Percentiles rank a stretch among this genome's conserved stretches.
Conservation (phyloP, 2,888 invertebrate species). For the Neocrepidodera transversa region DNA sequence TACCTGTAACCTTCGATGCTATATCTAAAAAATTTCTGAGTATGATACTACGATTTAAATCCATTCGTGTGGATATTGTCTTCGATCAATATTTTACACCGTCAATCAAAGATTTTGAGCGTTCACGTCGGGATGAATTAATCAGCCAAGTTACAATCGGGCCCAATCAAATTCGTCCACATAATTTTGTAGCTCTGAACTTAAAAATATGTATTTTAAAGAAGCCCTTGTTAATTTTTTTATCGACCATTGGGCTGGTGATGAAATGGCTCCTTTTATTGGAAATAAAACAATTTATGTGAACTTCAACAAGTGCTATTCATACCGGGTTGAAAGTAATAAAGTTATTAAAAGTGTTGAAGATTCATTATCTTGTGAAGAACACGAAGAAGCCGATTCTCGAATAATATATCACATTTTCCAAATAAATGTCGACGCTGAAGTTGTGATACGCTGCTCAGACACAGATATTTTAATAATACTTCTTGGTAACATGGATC, state of each 20-base stretch:
- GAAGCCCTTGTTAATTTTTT: constrained; percentile 45
- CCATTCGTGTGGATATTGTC: constrained; percentile 38
- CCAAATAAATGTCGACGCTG: too few species aligned
- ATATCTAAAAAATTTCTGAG: constrained; percentile 47
- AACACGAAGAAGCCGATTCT: constrained; percentile 37
- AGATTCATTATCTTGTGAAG: constrained; percentile 36
- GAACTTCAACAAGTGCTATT: constrained; percentile 39
- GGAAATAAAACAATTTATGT: constrained; percentile 39
- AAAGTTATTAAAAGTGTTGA: constrained; percentile 30
- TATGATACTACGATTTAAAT: constrained; percentile 32
- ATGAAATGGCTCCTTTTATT: constrained; percentile 46
- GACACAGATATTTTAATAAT: too few species aligned
- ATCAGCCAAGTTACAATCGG: constrained; percentile 40
- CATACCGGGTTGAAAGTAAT: constrained; percentile 46
- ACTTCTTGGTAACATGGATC: too few species aligned
- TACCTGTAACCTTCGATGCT: constrained; percentile 46
- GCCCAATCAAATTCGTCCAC: constrained; percentile 45
- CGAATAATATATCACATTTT: too few species aligned
- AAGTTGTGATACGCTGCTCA: too few species aligned
- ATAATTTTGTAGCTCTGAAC: constrained; percentile 34
- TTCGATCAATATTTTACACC: constrained; percentile 41
- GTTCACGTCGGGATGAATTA: constrained; percentile 36
- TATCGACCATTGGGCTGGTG: constrained; percentile 43
- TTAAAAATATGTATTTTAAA: constrained; percentile 45
- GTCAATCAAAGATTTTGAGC: constrained; percentile 41